Base-by-base conservation (phyloP, 2,888 invertebrate species). In the Aphidoletes aphidimyza region DNA sequence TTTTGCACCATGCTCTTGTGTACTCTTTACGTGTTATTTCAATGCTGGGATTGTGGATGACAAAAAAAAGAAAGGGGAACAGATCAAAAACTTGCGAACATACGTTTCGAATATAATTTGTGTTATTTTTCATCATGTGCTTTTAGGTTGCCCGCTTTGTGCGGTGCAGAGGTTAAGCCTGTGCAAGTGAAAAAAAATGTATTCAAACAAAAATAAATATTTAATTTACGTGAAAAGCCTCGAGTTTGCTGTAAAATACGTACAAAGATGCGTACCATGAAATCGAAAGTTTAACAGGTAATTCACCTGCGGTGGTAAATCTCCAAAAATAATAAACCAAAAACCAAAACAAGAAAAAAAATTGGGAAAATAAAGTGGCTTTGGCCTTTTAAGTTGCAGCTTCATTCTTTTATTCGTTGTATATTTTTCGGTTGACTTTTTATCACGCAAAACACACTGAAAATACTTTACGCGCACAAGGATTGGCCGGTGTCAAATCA, bases 141-240 rank as follows among this genome's bases (percentile, higher is more conserved):
- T 54, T 6, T 69, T 69, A 30, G 3, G 1, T 17, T 69, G 34
- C 30, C 2, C 30, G 30, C 69, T 30, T 69, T 30, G 30, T 9
- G 30, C 69, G 34, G 30, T 34, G 30, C 69, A 30, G 19, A 8
- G 69, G 69, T 14, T 17, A 30, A 30, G 30, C 30, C 30, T 17
- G n/a, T 8, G 22, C n/a, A n/a, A n/a, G n/a, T n/a, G n/a, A n/a
- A n/a, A 22, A 19, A 81, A 81, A 81, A 81, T 81, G n/a, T 81
- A 81, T 81, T 81, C 81, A 81, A 81, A 81, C 19, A 22, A n/a
- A 81, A 81, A 81, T 81, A 81, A 81, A 81, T 81, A 81, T 81
- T 81, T 81, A 81, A 81, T 81, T 81, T 81, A 81, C 37, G 36
- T 81, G 2, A 22, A 69, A n/a, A n/a, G n/a, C n/a, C n/a, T n/a